Evolutionary conservation across 2,888 invertebrate genomes (phyloP).

Genomic region (Andrena flavipes): DNA sequence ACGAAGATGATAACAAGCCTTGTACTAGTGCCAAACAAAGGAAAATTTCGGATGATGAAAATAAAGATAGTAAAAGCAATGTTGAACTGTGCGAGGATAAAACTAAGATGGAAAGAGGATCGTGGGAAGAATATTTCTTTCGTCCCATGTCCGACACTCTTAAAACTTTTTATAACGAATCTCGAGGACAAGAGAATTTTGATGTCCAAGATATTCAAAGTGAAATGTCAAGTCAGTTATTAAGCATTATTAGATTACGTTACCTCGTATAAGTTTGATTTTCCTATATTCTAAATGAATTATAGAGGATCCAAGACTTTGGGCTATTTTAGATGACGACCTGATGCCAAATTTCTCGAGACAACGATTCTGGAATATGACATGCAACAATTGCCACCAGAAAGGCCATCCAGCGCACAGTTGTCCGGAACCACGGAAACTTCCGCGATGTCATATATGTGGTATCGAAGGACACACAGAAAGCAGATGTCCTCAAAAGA

Average conservation of each 20-base stretch:
- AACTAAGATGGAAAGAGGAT: constrained; percentile 8
- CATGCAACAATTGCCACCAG: constrained; percentile 88
- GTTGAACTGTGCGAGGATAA: neutral
- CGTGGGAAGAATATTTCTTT: constrained; percentile 72
- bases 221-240: constrained; percentile 88
- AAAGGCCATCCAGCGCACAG: constrained; percentile 88
- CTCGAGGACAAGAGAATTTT: constrained; percentile 89
- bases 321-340: constrained; percentile 80
- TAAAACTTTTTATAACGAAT: constrained; percentile 88
- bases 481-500: constrained; percentile 89
- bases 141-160: constrained; percentile 85
- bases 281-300: constrained; percentile 43
- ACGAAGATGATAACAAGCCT: constrained; percentile 24
- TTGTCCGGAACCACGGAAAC: constrained; percentile 87
- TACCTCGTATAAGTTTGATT: constrained; percentile 9
- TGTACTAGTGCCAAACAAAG: constrained; percentile 6
- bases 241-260: constrained; percentile 19
- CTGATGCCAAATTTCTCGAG: constrained; percentile 52
- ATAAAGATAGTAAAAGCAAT: neutral
- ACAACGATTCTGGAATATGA: constrained; percentile 67
- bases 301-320: constrained; percentile 77
- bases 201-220: constrained; percentile 87
- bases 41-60: neutral
- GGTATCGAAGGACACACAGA: constrained; percentile 89
- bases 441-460: constrained; percentile 88